Percentiles rank a stretch among this genome's conserved stretches.
These are phyloP conservation scores for Drosophila nikananu DNA, from an alignment of 1,140 invertebrate genomes.

Conservation along the genomic window DNA sequence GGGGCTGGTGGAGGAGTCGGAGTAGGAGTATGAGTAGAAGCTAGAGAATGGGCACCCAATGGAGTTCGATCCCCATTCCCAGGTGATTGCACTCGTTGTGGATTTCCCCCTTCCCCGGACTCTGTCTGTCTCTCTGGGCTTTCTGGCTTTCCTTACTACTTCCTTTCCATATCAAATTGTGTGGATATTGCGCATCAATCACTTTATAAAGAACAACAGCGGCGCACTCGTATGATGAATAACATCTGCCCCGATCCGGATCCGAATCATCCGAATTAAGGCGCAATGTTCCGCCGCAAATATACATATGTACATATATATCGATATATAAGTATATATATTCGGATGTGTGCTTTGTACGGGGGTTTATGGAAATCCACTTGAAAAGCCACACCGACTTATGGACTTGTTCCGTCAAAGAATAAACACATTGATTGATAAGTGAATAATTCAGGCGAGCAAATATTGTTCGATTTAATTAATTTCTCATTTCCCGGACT, in stretches of 20 bases:
- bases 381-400: constrained; percentile 60
- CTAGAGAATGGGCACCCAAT: constrained; percentile 31
- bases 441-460: constrained; percentile 49
- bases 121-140: constrained; percentile 3
- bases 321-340: neutral
- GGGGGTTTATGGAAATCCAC: constrained; percentile 66
- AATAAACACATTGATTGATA: constrained; percentile 70
- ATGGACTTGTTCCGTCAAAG: constrained; percentile 53
- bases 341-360: constrained; percentile 1
- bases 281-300: constrained; percentile 71
- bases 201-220: constrained; percentile 74
- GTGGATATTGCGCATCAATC: constrained; percentile 80
- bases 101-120: constrained; percentile 2
- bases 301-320: constrained; percentile 34
- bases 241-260: constrained; percentile 63
- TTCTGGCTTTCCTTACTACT: constrained; percentile 55
- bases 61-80: constrained; percentile 51
- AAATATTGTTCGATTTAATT: constrained; percentile 53
- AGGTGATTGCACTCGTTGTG: constrained; percentile 71
- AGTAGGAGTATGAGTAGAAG: neutral
- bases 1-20: neutral
- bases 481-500: constrained; percentile 36
- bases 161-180: constrained; percentile 72
- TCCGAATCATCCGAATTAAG: constrained; percentile 56
- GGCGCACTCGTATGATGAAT: constrained; percentile 72